Conservation (phyloP, 2,113 vertebrate genomes). For the Nesogale talazaci region DNA sequence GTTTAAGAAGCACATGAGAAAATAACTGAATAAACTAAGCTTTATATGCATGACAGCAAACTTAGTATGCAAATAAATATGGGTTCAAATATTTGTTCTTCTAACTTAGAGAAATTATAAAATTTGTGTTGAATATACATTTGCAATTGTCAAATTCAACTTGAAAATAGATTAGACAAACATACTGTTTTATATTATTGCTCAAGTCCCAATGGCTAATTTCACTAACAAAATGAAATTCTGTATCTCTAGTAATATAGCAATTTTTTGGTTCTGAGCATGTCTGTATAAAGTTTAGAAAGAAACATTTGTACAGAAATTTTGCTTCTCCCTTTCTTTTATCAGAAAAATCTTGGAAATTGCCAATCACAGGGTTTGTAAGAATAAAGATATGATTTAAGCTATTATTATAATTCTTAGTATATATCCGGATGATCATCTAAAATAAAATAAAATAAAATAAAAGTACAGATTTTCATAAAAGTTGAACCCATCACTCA, state of each 20-base stretch:
- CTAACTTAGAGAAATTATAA: constrained; percentile 28
- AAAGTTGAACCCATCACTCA: not conserved
- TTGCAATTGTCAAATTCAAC: not conserved
- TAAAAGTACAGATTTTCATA: not conserved
- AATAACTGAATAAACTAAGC: not conserved
- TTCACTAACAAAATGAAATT: not conserved
- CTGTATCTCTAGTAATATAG: constrained; percentile 1
- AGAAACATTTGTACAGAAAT: not conserved
- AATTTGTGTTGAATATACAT: constrained; percentile 64
- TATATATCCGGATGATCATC: not conserved
- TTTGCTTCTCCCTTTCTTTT: not conserved
- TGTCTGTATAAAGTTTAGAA: not conserved
- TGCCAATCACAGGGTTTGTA: not conserved
- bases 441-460: no score
- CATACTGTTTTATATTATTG: not conserved
- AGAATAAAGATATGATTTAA: not conserved
- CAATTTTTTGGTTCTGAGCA: not conserved
- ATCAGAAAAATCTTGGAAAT: not conserved
- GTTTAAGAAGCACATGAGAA: not conserved
- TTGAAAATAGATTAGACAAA: not conserved
- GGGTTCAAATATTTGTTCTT: constrained; percentile 65
- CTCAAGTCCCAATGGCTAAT: not conserved
- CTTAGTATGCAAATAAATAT: not conserved
- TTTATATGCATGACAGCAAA: not conserved
- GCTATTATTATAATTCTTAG: not conserved